Conservation (phyloP, 2,888 invertebrate genomes). For the Siphonodentalium dalli region DNA sequence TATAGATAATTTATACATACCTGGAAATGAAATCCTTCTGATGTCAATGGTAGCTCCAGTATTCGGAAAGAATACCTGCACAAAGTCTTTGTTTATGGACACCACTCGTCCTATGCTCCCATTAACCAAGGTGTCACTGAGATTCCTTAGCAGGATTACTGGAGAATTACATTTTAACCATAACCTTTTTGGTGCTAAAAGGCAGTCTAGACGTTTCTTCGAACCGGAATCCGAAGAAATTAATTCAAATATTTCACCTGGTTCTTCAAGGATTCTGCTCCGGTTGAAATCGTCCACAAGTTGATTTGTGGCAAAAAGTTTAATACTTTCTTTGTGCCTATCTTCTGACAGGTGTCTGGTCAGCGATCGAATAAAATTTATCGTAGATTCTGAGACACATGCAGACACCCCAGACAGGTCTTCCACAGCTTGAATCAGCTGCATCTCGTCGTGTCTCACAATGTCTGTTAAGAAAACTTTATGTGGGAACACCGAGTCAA, state of each 20-base stretch:
- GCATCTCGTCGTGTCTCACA: too few relatives aligned
- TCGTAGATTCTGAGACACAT: too few relatives aligned
- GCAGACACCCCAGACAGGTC: too few relatives aligned
- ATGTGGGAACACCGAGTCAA: slow-evolving; percentile 16
- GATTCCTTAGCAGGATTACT: slow-evolving; percentile 1
- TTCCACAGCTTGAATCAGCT: too few relatives aligned
- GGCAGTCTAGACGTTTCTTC: neutral
- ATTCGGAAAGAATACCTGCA: neutral
- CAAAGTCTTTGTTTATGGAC: neutral
- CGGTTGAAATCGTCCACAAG: slow-evolving; percentile 4
- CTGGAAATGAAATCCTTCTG: neutral
- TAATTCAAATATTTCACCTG: neutral
- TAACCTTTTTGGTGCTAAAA: neutral
- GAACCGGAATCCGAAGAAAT: neutral
- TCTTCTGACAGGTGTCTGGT: too few relatives aligned
- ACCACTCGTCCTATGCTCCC: neutral
- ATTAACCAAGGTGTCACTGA: slow-evolving; percentile 4
- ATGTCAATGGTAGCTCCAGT: neutral
- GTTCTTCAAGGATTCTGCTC: neutral
- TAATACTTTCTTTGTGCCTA: neutral
- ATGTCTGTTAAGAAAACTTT: slow-evolving; percentile 4
- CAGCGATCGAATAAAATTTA: too few relatives aligned
- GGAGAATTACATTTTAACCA: neutral
- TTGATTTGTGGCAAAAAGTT: slow-evolving; percentile 4
- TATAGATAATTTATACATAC: too few relatives aligned